These are phyloP conservation scores for Vespertilio murinus DNA, from an alignment of 2,797 vertebrate species.

Conservation along the genomic window DNA sequence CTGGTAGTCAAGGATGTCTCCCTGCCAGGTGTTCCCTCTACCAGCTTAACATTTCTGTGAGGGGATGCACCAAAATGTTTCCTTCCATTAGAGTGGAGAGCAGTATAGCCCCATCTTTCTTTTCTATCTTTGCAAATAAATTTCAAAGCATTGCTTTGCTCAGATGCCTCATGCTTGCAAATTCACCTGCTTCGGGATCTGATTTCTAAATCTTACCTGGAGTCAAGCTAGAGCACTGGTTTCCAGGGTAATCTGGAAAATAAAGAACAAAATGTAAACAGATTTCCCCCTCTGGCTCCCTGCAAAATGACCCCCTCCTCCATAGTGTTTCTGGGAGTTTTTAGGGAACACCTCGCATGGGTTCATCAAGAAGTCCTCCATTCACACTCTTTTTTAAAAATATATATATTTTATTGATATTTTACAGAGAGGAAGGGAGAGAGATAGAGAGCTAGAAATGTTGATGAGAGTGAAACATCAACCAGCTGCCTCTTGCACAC, in stretches of 20 bases:
- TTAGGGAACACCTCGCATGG: background rate
- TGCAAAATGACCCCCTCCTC: background rate
- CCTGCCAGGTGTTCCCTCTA: background rate
- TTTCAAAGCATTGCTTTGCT: background rate
- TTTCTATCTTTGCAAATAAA: slow-evolving; percentile 8
- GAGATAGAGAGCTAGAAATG: too few relatives aligned
- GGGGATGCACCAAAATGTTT: background rate
- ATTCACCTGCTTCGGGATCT: slow-evolving; percentile 1
- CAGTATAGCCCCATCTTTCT: background rate
- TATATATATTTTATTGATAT: too few relatives aligned
- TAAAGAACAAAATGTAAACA: background rate
- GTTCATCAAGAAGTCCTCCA: background rate
- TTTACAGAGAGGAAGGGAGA: too few relatives aligned
- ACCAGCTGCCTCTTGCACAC: too few relatives aligned
- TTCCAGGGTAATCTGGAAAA: background rate
- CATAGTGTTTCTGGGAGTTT: background rate
- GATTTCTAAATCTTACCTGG: background rate
- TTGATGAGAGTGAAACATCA: too few relatives aligned
- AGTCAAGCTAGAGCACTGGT: background rate
- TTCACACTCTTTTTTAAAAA: background rate
- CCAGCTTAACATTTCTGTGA: background rate
- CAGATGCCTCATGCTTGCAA: background rate
- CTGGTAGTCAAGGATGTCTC: background rate
- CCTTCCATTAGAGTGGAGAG: background rate
- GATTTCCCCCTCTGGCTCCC: background rate